Evolutionary conservation across 2,888 invertebrate genomes (phyloP).

Genomic region (Sinodicranocentrus sp.): DNA sequence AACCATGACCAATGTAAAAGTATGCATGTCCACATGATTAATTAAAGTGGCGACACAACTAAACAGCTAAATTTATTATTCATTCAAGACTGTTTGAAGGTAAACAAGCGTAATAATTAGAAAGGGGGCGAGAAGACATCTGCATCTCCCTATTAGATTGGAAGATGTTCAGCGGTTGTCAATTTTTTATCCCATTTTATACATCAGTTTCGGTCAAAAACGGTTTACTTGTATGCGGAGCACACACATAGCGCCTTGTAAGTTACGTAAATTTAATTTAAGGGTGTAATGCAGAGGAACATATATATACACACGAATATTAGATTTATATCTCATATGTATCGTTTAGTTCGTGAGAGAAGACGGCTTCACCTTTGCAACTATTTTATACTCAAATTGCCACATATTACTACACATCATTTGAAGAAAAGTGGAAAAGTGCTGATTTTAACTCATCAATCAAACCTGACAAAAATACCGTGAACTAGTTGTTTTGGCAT

Average conservation of each 20-base stretch:
- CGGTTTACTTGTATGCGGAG: too few species aligned
- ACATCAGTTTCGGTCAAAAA: too few species aligned
- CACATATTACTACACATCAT: background rate
- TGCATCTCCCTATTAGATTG: slow-evolving; percentile 37
- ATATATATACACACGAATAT: too few species aligned
- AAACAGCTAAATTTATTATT: slow-evolving; percentile 59
- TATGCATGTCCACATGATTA: slow-evolving; percentile 61
- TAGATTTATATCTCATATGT: too few species aligned
- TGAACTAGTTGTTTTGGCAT: slow-evolving; percentile 61
- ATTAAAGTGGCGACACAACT: slow-evolving; percentile 63
- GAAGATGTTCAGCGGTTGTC: slow-evolving; percentile 10
- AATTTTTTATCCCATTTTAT: background rate
- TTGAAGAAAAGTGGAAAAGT: slow-evolving; percentile 31
- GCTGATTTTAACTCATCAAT: slow-evolving; percentile 66
- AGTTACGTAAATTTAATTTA: background rate
- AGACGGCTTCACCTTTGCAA: too few species aligned
- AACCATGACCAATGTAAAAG: slow-evolving; percentile 24
- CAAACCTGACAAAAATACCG: slow-evolving; percentile 63
- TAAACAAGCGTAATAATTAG: slow-evolving; percentile 66
- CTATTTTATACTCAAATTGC: too few species aligned
- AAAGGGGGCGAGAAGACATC: slow-evolving; percentile 68
- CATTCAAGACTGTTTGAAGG: slow-evolving; percentile 58
- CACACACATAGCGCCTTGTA: background rate
- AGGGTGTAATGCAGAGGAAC: background rate
- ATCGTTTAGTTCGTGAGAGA: too few species aligned